Evolutionary conservation across 2,888 invertebrate genomes (phyloP), one percentile per base, ranked within the genome.

Genomic region (Drosophila nr. medialis): DNA sequence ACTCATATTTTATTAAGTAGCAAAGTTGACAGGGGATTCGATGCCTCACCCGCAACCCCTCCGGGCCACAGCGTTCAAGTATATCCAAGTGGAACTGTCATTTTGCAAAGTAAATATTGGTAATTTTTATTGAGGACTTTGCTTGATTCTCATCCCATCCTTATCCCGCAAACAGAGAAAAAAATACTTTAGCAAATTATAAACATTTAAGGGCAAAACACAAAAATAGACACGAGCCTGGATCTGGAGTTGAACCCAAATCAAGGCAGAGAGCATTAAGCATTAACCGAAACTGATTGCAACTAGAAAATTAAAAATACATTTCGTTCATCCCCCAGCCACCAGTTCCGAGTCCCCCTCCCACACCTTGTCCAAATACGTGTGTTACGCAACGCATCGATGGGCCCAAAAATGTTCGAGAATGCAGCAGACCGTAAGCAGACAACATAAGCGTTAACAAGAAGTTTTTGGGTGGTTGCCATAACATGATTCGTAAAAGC

Each of bases 11-110:
- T 87, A 88, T 88, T 88, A 86, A 86, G 86, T 89, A 87, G 82
- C 81, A 86, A 80, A 88, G 83, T 90, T 90, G 89, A 90, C 90
- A 90, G 81, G 89, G 89, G 90, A 90, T 90, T 89, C 89, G 73
- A 70, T 61, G 66, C 51, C 75, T 56, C 50, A 29, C 21, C 53
- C 64, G 38, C 27, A 3, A 4, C 4, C 10, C 32, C 34, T 24
- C 27, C 21, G 21, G 11, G 15, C 27, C 48, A 27, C 34, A 42
- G 5, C 18, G 11, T 40, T 50, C 53, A 27, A 65, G 58, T 59
- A 49, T 45, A 51, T 56, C 32, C 68, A 75, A 75, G 80, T 72
- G 73, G 75, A 77, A 69, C 81, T 87, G 87, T 88, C 89, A 89
- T 89, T 87, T 88, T 84, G 80, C 83, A 89, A 83, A 88, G 89